Evolutionary conservation across 2,888 invertebrate species (phyloP).

Genomic region (Leptinotarsa tumamoca): DNA sequence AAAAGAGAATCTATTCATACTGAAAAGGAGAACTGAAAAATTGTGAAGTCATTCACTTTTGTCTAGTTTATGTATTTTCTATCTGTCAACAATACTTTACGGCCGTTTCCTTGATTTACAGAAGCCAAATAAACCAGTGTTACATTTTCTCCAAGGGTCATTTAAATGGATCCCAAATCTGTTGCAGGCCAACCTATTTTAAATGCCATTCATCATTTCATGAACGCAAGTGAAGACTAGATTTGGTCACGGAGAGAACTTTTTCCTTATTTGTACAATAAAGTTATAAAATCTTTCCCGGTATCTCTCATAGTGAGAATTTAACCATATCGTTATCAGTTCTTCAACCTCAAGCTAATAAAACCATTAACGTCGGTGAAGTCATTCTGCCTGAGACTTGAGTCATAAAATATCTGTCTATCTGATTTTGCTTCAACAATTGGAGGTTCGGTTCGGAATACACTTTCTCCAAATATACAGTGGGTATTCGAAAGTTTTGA

Average conservation of each 20-base stretch:
- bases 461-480: not conserved
- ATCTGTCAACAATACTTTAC: too few relatives aligned
- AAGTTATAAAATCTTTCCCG: slow-evolving; percentile 19
- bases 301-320: slow-evolving; percentile 1
- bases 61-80: too few relatives aligned
- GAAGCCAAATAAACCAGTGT: not conserved
- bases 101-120: not conserved
- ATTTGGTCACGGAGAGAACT: slow-evolving; percentile 8
- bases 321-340: slow-evolving; percentile 29
- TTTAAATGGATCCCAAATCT: not conserved
- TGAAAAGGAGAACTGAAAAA: too few relatives aligned
- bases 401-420: slow-evolving; percentile 10
- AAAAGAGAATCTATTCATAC: too few relatives aligned
- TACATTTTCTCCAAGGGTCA: not conserved
- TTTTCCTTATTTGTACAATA: not conserved
- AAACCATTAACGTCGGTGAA: slow-evolving; percentile 14
- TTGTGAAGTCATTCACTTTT: too few relatives aligned
- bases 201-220: not conserved
- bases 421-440: not conserved
- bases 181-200: not conserved
- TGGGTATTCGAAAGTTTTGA: not conserved
- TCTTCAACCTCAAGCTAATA: slow-evolving; percentile 19
- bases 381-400: not conserved
- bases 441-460: not conserved
- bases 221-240: slow-evolving; percentile 12